phyloP scores from a whole-genome alignment of 2,113 vertebrate genomes.

The Pachypanchax playfairii region DNA sequence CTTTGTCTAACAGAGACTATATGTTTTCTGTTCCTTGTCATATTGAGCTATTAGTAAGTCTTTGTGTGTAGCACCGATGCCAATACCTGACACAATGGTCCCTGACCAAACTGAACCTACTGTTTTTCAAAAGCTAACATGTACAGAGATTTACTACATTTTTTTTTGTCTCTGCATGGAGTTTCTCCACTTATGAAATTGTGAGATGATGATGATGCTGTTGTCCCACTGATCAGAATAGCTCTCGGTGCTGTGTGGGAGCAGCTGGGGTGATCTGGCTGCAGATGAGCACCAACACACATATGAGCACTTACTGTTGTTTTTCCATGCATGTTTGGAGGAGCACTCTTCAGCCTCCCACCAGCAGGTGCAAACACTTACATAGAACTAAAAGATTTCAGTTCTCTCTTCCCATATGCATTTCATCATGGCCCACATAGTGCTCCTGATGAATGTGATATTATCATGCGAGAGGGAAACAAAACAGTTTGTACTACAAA shows the following conservation, averaged over 20 bases:
- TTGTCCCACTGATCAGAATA: constrained; percentile 68
- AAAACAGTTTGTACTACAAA: constrained; percentile 42
- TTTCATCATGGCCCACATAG: constrained; percentile 39
- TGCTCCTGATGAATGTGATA: constrained; percentile 42
- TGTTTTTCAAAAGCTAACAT: too few species aligned
- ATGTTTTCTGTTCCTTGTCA: too few species aligned
- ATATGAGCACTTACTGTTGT: constrained; percentile 30
- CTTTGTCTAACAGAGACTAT: too few species aligned
- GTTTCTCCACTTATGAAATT: constrained; percentile 52
- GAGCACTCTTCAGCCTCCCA: constrained; percentile 62
- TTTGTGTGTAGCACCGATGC: too few species aligned
- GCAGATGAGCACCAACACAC: constrained; percentile 34
- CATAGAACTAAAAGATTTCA: constrained; percentile 54
- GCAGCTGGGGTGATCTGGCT: constrained; percentile 60
- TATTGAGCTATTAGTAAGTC: too few species aligned
- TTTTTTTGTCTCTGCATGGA: constrained; percentile 39
- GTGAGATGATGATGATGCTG: constrained; percentile 52
- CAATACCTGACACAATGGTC: too few species aligned
- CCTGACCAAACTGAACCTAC: too few species aligned
- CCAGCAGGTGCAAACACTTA: constrained; percentile 71
- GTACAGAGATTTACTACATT: constrained; percentile 45
- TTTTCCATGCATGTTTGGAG: constrained; percentile 43
- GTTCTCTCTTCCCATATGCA: constrained; percentile 33
- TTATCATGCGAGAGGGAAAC: constrained; percentile 32
- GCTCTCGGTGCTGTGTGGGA: constrained; percentile 60